These are phyloP conservation scores for Hipparchia semele DNA, from an alignment of 2,888 invertebrate species.

Conservation along the genomic window DNA sequence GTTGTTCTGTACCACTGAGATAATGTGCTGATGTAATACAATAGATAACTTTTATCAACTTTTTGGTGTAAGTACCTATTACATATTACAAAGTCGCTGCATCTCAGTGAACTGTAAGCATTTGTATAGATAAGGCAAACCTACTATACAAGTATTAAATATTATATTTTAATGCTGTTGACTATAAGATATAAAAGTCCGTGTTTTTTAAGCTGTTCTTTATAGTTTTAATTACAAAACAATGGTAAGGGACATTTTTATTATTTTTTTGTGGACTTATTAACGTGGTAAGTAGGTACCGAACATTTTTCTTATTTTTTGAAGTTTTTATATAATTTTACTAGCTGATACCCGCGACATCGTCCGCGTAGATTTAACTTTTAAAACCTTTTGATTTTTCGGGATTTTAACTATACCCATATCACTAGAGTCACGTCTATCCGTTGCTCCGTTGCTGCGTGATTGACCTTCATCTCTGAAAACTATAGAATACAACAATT, in stretches of 20 bases:
- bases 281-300: neutral
- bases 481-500: too few species aligned
- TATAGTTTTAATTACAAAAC: neutral
- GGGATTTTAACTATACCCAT: too few species aligned
- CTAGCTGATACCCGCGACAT: too few species aligned
- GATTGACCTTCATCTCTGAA: too few species aligned
- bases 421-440: too few species aligned
- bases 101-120: neutral
- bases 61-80: neutral
- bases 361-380: too few species aligned
- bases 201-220: neutral
- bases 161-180: neutral
- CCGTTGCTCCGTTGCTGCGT: too few species aligned
- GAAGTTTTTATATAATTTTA: neutral
- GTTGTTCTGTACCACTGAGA: neutral
- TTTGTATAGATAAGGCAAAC: neutral
- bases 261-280: constrained; percentile 1
- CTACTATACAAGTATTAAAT: neutral
- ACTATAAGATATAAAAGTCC: neutral
- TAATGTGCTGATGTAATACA: neutral
- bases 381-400: too few species aligned
- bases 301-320: neutral
- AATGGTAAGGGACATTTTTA: neutral
- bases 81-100: neutral
- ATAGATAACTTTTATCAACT: constrained; percentile 14